phyloP scores from a whole-genome alignment of 2,797 vertebrate genomes.

The Gadopsis bispinosus region DNA sequence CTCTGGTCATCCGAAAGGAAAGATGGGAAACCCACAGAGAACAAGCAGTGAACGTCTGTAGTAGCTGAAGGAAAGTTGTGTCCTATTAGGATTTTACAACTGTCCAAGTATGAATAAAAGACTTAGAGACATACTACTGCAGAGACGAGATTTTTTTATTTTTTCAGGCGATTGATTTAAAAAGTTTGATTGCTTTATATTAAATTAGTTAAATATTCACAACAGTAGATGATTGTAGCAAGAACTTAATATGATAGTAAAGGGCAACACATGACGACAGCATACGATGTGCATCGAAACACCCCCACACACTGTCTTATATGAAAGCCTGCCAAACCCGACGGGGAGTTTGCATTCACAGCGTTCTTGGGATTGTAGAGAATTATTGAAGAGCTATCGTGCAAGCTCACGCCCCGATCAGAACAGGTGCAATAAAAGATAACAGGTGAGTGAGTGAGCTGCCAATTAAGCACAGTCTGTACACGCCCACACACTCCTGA shows the following conservation, averaged over 20 bases:
- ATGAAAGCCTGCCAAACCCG: neutral
- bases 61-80: neutral
- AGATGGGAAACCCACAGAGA: neutral
- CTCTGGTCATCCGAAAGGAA: slow-evolving; percentile 41
- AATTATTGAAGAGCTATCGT: neutral
- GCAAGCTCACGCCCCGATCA: neutral
- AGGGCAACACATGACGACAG: too few relatives aligned
- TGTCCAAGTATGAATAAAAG: slow-evolving; percentile 5
- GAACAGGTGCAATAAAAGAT: neutral
- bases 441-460: slow-evolving; percentile 1
- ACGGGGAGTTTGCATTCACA: neutral
- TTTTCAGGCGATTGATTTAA: neutral
- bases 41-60: neutral
- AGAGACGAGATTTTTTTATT: slow-evolving; percentile 1
- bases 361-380: neutral
- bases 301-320: neutral
- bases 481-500: neutral
- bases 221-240: too few relatives aligned
- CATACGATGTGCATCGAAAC: neutral
- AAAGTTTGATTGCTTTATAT: too few relatives aligned
- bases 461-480: neutral
- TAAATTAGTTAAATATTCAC: too few relatives aligned
- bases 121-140: neutral
- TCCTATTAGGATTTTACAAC: neutral
- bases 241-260: neutral